Conservation (phyloP, 2,888 invertebrate genomes). For the Catocala nupta region DNA sequence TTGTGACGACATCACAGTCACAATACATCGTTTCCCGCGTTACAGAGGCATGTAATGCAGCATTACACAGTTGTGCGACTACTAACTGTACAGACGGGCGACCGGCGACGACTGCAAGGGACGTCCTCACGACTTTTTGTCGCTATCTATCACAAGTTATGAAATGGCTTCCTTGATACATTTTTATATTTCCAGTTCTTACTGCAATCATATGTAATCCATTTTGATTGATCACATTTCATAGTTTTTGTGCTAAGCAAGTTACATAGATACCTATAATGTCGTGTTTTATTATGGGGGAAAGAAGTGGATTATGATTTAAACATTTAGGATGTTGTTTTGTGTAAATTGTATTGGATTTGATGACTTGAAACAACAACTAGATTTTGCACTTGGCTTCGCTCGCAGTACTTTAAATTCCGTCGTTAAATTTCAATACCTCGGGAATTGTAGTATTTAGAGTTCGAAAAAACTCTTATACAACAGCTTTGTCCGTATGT, state of each 20-base stretch:
- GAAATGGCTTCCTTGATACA: constrained; percentile 43
- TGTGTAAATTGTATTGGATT: background rate
- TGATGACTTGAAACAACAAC: no score
- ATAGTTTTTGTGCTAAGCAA: background rate
- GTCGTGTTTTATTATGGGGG: no score
- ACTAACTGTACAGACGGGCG: background rate
- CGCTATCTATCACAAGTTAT: constrained; percentile 30
- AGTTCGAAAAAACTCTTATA: no score
- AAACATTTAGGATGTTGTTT: constrained; percentile 2
- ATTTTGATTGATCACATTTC: constrained; percentile 7
- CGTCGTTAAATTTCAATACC: no score
- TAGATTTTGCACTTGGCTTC: no score
- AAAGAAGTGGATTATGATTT: constrained; percentile 3
- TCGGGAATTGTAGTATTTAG: no score
- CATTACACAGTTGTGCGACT: background rate
- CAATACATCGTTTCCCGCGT: constrained; percentile 1
- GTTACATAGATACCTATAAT: background rate
- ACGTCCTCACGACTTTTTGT: constrained; percentile 17
- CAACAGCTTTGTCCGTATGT: no score
- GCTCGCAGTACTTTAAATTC: no score
- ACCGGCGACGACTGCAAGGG: background rate
- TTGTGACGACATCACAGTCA: no score
- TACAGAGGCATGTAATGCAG: background rate
- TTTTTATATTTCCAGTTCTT: constrained; percentile 28
- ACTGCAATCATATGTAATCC: background rate